Base-by-base conservation (phyloP, 2,797 vertebrate genomes). In the Catharus ustulatus region DNA sequence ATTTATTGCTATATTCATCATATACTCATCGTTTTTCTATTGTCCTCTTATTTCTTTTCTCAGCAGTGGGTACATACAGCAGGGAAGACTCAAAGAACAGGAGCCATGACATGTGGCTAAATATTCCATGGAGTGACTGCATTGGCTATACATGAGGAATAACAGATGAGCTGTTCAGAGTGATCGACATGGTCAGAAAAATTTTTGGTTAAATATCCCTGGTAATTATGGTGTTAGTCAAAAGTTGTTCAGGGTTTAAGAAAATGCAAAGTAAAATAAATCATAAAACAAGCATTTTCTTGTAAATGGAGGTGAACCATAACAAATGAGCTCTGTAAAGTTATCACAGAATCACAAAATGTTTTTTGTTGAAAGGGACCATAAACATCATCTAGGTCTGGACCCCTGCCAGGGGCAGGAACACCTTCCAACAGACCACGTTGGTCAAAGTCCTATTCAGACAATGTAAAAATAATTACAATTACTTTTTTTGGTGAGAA, bases 371-470 rank as follows among this genome's bases (percentile, higher is more conserved):
- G 24, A 55, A 82, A 62, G 14, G 7, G 8, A 34, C 9, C 3
- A 34, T 11, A 40, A 67, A 45, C 5, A 26, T 57, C 4, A 43
- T n/a, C 19, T n/a, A 10, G 22, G 57, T 57, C 20, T n/a, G 24
- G 4, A 2, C 4, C 1, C 4, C 2, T 57, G 16, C 5, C 8
- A 15, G 18, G 16, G n/a, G 2, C n/a, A 63, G 20, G 23, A 3
- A 10, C 38, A n/a, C 14, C 15, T 48, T 62, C 55, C 11, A 26
- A 4, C 40, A 58, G 45, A 51, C 7, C 9, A 58, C 11, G 29
- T 6, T 51, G 10, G 30, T 40, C 17, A 8, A 22, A 58, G 5
- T n/a, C n/a, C 3, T 71, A 58, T 40, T 58, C 57, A 77, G 87
- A 42, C 14, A 83, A 21, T 21, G 3, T 30, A 38, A 77, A 85